Evolutionary conservation across 2,888 invertebrate genomes (phyloP), one percentile per base, ranked within the genome.

Genomic region (Rhamnusium bicolor): DNA sequence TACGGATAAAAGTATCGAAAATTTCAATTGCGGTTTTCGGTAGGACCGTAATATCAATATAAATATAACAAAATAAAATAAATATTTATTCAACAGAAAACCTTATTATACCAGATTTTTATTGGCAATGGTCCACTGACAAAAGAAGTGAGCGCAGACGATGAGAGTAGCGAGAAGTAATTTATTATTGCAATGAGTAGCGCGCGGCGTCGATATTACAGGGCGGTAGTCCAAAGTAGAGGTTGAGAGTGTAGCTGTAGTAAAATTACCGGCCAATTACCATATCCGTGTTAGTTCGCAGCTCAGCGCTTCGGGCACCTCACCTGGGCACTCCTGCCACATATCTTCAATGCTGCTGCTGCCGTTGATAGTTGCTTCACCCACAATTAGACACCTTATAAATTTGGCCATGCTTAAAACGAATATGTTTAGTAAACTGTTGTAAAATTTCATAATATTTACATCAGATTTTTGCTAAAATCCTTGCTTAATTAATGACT

Each of bases 251-350:
- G 32, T 32, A 40, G 67, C 67, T 24, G 67, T 24, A 56, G 82
- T 83, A 83, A 85, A 83, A 85, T 85, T 85, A 84, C 84, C 82
- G 82, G 83, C 84, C 84, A 84, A 85, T 85, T 85, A 85, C 84
- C 84, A 84, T 85, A 84, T 85, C 81, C 82, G 81, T 79, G 76
- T 75, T 74, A 76, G 71, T 76, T 69, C 69, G 73, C 72, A 63
- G 66, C 58, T 63, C 19, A 19, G 40, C 24, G 74, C 78, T 75
- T 62, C 73, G 62, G 78, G 79, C 77, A 75, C 70, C 79, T 79
- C 78, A 78, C 78, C 79, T 79, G 79, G 76, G 73, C 77, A 27
- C 60, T 60, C 54, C 40, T 40, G 40, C 40, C 40, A 40, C 40
- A 40, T 40, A 12, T 40, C 40, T 40, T 40, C 40, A 40, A n/a